Percentiles rank a stretch among this genome's conserved stretches.
Conservation (phyloP, 2,888 invertebrate species). For the Zootermopsis nevadensis region DNA sequence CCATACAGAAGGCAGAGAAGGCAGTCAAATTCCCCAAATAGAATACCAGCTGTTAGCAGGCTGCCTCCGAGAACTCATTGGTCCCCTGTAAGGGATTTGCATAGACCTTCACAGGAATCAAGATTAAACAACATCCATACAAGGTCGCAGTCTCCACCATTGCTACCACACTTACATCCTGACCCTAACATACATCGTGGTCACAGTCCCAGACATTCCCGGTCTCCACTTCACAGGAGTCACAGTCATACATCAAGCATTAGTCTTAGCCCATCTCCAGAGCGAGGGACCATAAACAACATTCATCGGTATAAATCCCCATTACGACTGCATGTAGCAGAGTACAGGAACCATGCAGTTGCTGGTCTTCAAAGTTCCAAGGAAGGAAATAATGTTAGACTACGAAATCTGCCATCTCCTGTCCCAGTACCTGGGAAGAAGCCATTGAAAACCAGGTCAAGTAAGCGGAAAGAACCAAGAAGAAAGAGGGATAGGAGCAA, state of each 20-base stretch:
- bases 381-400: constrained; percentile 5
- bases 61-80: background rate
- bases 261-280: constrained; percentile 50
- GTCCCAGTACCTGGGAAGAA: background rate
- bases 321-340: constrained; percentile 10
- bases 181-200: background rate
- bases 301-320: constrained; percentile 42
- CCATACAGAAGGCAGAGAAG: constrained; percentile 28
- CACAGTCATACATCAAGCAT: constrained; percentile 38
- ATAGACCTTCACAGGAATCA: constrained; percentile 40
- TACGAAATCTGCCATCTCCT: background rate
- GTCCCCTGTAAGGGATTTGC: constrained; percentile 1
- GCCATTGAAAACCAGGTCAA: background rate
- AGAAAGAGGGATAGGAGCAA: constrained; percentile 28
- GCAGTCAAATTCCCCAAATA: constrained; percentile 4
- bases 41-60: background rate
- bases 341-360: background rate
- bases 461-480: constrained; percentile 25
- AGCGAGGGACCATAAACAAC: constrained; percentile 28
- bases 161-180: background rate
- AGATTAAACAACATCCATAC: constrained; percentile 1
- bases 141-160: constrained; percentile 21
- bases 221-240: background rate
- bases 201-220: background rate
- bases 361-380: constrained; percentile 15